Percentiles rank a stretch among this genome's conserved stretches.
Evolutionary conservation across 2,113 vertebrate species (phyloP).

Genomic region (Aegotheles bennettii): DNA sequence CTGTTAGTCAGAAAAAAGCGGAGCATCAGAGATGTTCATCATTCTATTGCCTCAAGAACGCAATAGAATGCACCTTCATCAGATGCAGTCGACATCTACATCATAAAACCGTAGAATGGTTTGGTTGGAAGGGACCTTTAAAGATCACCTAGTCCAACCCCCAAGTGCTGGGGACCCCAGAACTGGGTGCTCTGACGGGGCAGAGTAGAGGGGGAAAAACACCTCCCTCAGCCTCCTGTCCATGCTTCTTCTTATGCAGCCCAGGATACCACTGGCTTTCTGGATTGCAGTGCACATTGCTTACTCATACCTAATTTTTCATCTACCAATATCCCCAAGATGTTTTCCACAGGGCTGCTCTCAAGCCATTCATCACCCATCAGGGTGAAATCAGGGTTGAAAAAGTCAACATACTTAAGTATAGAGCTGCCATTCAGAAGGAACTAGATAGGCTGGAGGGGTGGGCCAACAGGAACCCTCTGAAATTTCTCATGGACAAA

Average conservation of each 20-base stretch:
- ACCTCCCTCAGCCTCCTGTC: neutral
- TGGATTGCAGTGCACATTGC: no score
- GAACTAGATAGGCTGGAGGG: neutral
- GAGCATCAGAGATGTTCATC: neutral
- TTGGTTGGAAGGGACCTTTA: neutral
- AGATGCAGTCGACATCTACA: neutral
- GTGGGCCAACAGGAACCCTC: neutral
- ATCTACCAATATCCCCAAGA: no score
- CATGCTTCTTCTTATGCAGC: neutral
- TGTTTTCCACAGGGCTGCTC: no score
- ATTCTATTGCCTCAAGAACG: neutral
- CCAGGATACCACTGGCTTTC: no score
- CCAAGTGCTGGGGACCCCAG: neutral
- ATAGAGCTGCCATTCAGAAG: neutral
- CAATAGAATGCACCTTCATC: neutral
- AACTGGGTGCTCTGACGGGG: neutral
- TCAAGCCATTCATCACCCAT: neutral
- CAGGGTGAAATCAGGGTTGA: neutral
- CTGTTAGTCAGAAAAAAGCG: neutral
- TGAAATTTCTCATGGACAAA: neutral
- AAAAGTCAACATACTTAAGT: neutral
- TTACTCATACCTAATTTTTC: no score
- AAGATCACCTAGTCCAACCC: neutral
- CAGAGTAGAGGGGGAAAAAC: neutral
- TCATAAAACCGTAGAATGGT: neutral